phyloP scores from a whole-genome alignment of 1,140 invertebrate genomes.

The Catajapyx aquilonaris region DNA sequence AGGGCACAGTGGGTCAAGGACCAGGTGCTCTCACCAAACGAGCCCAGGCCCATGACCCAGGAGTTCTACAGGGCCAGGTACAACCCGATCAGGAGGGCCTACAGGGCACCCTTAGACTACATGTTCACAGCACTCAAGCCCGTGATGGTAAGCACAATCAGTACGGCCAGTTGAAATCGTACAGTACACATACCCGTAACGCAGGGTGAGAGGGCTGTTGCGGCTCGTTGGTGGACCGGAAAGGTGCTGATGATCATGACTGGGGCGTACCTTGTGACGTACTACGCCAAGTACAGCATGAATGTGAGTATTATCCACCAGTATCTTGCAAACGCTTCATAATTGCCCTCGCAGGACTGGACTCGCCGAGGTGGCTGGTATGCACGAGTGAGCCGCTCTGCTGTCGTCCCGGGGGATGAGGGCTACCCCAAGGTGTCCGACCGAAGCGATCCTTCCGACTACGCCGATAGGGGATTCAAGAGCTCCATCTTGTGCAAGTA shows the following conservation, averaged over 20 bases:
- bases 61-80: conserved; percentile 39
- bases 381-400: conserved; percentile 25
- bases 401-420: conserved; percentile 36
- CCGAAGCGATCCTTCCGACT: conserved; percentile 31
- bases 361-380: conserved; percentile 41
- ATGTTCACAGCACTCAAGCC: conserved; percentile 28
- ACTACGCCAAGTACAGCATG: conserved; percentile 58
- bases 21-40: conserved; percentile 45
- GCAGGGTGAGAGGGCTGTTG: conserved; percentile 22
- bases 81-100: conserved; percentile 57
- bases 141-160: conserved; percentile 29
- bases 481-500: conserved; percentile 24
- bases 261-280: conserved; percentile 28
- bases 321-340: not conserved
- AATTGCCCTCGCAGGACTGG: conserved; percentile 33
- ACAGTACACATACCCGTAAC: too few species aligned
- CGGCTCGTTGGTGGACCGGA: conserved; percentile 34
- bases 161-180: too few species aligned
- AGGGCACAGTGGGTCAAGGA: conserved; percentile 63
- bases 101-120: conserved; percentile 42
- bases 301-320: conserved; percentile 32
- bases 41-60: conserved; percentile 37
- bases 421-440: conserved; percentile 34
- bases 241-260: conserved; percentile 30
- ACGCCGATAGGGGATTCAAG: conserved; percentile 43